A percentile compares a stretch with the other conserved stretches of the same genome.
Evolutionary conservation across 2,113 vertebrate species (phyloP).

Genomic region (Lepus americanus): DNA sequence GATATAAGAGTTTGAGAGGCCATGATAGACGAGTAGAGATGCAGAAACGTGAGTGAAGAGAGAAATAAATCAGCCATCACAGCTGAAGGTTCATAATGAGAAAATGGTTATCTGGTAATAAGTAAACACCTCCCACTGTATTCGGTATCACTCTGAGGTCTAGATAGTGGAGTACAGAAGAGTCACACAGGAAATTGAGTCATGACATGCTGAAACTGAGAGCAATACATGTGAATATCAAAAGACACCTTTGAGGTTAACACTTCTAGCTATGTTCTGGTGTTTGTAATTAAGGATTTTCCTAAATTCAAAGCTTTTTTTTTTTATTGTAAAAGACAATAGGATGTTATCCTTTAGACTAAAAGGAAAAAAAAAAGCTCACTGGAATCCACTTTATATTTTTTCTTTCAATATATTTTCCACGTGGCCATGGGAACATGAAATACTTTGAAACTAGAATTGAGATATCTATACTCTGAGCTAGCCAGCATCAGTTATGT

Average conservation of each 20-base stretch:
- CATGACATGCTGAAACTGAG: neutral
- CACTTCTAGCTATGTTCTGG: neutral
- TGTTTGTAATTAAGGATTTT: neutral
- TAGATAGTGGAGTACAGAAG: neutral
- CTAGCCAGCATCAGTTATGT: neutral
- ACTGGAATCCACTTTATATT: neutral
- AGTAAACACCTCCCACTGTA: neutral
- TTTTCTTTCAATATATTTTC: neutral
- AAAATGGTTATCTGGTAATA: neutral
- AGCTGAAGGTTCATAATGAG: neutral
- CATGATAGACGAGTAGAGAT: neutral
- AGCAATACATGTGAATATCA: neutral
- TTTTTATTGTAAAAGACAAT: neutral
- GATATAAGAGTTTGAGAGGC: neutral
- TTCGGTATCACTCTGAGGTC: neutral
- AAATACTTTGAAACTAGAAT: neutral
- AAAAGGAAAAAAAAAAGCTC: neutral
- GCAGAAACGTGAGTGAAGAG: neutral
- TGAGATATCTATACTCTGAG: neutral
- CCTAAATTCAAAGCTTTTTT: neutral
- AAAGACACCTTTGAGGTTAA: neutral
- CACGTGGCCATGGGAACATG: neutral
- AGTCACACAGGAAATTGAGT: neutral
- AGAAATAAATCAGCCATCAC: neutral
- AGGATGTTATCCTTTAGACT: neutral